phyloP scores from a whole-genome alignment of 2,113 vertebrate genomes.

The Forbesichthys papilliferus region DNA sequence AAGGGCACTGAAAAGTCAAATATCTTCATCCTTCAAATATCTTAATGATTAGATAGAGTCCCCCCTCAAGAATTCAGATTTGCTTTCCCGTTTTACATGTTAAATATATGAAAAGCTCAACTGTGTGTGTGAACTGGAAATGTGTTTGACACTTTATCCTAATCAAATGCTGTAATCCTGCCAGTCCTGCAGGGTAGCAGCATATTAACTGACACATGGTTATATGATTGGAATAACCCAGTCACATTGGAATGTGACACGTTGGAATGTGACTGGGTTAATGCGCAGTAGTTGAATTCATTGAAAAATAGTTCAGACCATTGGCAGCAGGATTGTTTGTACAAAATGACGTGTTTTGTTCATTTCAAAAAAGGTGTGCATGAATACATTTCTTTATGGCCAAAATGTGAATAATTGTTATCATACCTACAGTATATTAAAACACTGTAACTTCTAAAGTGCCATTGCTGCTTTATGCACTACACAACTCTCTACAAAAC shows the following conservation, averaged over 20 bases:
- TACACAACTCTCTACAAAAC: background rate
- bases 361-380: background rate
- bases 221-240: background rate
- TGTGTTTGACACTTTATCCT: too few species aligned
- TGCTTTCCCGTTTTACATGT: background rate
- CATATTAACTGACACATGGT: too few species aligned
- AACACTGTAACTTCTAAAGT: background rate
- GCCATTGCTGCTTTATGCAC: background rate
- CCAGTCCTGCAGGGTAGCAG: too few species aligned
- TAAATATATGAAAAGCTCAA: background rate
- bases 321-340: too few species aligned
- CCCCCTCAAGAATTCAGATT: background rate
- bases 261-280: too few species aligned
- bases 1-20: slow-evolving; percentile 1
- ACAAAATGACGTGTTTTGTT: too few species aligned
- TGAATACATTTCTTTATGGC: background rate
- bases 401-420: too few species aligned
- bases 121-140: background rate
- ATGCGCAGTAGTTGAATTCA: too few species aligned
- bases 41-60: background rate
- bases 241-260: background rate
- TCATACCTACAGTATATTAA: background rate
- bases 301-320: too few species aligned
- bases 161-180: too few species aligned
- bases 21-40: background rate